Evolutionary conservation across 2,888 invertebrate species (phyloP).

Genomic region (Rhimphoctona megacephalus): DNA sequence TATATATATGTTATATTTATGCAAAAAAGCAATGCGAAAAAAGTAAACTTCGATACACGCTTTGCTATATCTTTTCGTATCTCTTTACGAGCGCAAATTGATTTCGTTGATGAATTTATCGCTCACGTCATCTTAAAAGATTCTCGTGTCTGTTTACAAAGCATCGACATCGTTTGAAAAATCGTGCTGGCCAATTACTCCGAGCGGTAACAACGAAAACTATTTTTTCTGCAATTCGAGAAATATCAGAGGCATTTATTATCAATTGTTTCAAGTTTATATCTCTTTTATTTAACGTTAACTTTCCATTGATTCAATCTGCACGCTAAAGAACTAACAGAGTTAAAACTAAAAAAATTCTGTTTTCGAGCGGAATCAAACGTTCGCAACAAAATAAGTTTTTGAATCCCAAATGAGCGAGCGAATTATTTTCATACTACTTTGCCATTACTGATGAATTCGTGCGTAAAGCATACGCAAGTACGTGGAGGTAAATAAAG

Average conservation of each 20-base stretch:
- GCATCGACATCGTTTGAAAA: neutral
- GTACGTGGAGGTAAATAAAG: constrained; percentile 17
- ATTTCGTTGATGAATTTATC: constrained; percentile 60
- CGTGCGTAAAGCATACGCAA: constrained; percentile 72
- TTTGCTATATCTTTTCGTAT: constrained; percentile 25
- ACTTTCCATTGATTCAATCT: neutral
- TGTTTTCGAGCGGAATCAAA: neutral
- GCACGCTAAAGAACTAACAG: neutral
- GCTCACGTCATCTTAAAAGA: constrained; percentile 33
- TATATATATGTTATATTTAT: neutral
- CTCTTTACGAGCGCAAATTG: constrained; percentile 63
- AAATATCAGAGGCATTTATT: neutral
- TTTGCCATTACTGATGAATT: constrained; percentile 45
- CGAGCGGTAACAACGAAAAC: neutral
- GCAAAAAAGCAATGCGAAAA: constrained; percentile 10
- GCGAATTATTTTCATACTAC: constrained; percentile 18
- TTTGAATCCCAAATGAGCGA: neutral
- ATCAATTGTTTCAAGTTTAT: neutral
- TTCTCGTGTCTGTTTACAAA: constrained; percentile 20
- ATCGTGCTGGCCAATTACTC: constrained; percentile 5
- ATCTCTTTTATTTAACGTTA: neutral
- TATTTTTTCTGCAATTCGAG: neutral
- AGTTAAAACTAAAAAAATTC: neutral
- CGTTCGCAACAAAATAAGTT: neutral
- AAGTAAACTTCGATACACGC: constrained; percentile 26